Percentiles rank a stretch among this genome's conserved stretches.
Conservation (phyloP, 2,888 invertebrate species). For the Eristalis arbustorum region DNA sequence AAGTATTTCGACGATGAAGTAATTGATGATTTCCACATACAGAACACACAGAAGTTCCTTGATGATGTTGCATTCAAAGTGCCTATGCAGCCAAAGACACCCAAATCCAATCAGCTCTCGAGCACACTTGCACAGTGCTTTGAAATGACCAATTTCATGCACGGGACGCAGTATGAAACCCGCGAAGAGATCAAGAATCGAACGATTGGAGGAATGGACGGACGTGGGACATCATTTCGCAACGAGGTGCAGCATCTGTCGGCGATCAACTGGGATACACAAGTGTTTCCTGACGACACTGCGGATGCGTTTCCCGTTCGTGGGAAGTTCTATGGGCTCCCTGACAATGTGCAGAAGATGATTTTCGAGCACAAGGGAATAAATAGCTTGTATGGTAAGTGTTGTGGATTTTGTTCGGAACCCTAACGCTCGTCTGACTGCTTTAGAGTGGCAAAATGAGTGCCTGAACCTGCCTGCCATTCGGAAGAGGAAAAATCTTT, state of each 20-base stretch:
- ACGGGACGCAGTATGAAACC: conserved; percentile 77
- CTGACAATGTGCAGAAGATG: conserved; percentile 85
- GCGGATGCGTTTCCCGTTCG: conserved; percentile 73
- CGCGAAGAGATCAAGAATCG: conserved; percentile 73
- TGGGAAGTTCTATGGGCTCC: conserved; percentile 89
- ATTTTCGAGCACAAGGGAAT: conserved; percentile 90
- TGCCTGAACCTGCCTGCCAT: conserved; percentile 91
- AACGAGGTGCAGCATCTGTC: conserved; percentile 72
- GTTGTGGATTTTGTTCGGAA: neutral
- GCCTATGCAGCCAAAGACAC: conserved; percentile 66
- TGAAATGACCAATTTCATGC: conserved; percentile 68
- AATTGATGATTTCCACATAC: conserved; percentile 69
- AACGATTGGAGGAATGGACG: conserved; percentile 1
- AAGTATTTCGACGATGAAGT: conserved; percentile 72
- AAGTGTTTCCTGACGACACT: conserved; percentile 73
- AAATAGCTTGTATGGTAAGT: conserved; percentile 88
- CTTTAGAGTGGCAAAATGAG: conserved; percentile 95
- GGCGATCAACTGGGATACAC: conserved; percentile 76
- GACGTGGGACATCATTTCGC: neutral
- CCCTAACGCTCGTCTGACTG: neutral
- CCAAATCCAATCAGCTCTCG: neutral
- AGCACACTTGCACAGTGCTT: conserved; percentile 30
- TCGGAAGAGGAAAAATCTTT: conserved; percentile 87
- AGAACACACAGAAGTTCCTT: conserved; percentile 78
- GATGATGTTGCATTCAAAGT: conserved; percentile 75